phyloP scores from a whole-genome alignment of 2,113 vertebrate species.

The Ammodytes marinus region DNA sequence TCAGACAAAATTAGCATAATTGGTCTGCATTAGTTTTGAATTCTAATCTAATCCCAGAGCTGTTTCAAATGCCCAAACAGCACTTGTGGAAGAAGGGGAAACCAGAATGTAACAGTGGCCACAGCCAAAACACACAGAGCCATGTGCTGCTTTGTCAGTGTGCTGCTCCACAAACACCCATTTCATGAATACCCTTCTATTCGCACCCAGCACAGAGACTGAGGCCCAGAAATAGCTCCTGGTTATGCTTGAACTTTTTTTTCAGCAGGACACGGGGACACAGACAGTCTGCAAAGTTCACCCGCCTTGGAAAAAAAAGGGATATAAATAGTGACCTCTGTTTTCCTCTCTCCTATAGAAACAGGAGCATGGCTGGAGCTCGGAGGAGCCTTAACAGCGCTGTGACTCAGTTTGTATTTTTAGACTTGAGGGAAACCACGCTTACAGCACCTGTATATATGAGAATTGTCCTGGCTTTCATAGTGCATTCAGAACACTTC shows the following conservation, averaged over 20 bases:
- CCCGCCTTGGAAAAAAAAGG: conserved; percentile 50
- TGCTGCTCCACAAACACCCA: conserved; percentile 50
- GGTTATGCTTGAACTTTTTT: conserved; percentile 58
- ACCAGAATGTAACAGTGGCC: conserved; percentile 31
- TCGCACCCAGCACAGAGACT: conserved; percentile 46
- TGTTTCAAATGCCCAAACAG: conserved; percentile 50
- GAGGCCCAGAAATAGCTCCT: conserved; percentile 72
- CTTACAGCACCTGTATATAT: conserved; percentile 38
- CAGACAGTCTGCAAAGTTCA: conserved; percentile 60
- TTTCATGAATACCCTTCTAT: conserved; percentile 63
- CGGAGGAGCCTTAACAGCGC: conserved; percentile 23
- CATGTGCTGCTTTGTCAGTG: conserved; percentile 39
- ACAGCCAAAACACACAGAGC: conserved; percentile 48
- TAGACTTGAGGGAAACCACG: conserved; percentile 39
- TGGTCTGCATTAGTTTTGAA: conserved; percentile 45
- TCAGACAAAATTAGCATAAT: conserved; percentile 57
- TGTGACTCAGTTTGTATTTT: conserved; percentile 67
- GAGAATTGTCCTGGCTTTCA: conserved; percentile 33
- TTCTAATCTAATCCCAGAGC: conserved; percentile 59
- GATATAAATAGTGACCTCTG: conserved; percentile 68
- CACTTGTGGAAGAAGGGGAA: conserved; percentile 14
- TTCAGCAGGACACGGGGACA: conserved; percentile 32
- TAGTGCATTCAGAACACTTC: conserved; percentile 17
- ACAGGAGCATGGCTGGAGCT: conserved; percentile 14
- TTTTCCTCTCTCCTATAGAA: conserved; percentile 58